Evolutionary conservation across 2,797 vertebrate genomes (phyloP).

Genomic region (Sciurus carolinensis): DNA sequence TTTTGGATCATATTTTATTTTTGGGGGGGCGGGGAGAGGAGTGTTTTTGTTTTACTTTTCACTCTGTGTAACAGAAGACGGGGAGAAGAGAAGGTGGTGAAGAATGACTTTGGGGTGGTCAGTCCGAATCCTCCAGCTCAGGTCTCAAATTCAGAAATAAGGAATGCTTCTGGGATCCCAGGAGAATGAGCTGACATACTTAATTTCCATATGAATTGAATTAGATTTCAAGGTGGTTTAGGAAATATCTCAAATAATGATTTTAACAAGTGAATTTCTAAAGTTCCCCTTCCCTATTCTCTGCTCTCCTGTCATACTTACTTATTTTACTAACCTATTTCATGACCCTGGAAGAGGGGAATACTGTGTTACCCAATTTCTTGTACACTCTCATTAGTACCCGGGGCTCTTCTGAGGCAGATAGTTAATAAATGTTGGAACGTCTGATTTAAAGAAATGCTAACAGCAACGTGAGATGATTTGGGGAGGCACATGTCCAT

Average conservation of each 20-base stretch:
- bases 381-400: not conserved
- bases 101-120: rapidly evolving
- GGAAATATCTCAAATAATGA: not conserved
- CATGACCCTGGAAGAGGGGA: not conserved
- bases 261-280: not conserved
- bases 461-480: too few relatives aligned
- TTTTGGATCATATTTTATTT: not conserved
- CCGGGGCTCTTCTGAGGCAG: not conserved
- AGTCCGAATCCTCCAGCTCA: rapidly evolving
- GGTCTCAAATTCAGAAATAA: not conserved
- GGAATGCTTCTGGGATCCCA: not conserved
- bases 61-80: not conserved
- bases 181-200: too few relatives aligned
- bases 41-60: not conserved
- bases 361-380: not conserved
- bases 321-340: not conserved
- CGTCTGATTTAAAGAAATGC: not conserved
- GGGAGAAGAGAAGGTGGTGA: not conserved
- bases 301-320: not conserved
- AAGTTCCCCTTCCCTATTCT: not conserved
- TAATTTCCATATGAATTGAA: not conserved
- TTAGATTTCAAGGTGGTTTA: not conserved
- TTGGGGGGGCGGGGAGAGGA: too few relatives aligned
- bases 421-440: not conserved
- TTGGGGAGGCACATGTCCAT: not conserved